These are phyloP conservation scores for Lycocerus yunnanus DNA, from an alignment of 2,888 invertebrate species.

Conservation along the genomic window DNA sequence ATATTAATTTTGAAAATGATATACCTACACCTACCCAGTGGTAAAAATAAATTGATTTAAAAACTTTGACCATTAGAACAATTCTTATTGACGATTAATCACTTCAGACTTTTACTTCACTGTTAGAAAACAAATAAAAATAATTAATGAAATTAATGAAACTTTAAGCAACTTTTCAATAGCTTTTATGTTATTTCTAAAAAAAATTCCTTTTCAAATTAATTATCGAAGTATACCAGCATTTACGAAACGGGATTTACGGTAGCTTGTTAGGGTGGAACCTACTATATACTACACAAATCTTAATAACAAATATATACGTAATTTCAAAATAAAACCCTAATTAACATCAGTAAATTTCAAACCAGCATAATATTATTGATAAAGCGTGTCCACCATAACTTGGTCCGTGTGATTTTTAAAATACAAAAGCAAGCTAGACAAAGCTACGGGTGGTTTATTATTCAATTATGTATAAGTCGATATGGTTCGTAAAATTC, in stretches of 20 bases:
- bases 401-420: not conserved
- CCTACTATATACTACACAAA: constrained; percentile 2
- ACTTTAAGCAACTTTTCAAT: constrained; percentile 14
- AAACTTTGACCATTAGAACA: constrained; percentile 24
- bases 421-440: not conserved
- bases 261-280: not conserved
- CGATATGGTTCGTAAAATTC: constrained; percentile 1
- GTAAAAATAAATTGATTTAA: constrained; percentile 1
- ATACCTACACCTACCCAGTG: not conserved
- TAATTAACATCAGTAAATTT: constrained; percentile 6
- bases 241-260: not conserved
- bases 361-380: constrained; percentile 13
- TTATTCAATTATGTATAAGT: constrained; percentile 1
- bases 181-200: not conserved
- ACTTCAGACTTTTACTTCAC: constrained; percentile 9
- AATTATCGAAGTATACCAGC: not conserved
- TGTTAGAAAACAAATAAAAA: constrained; percentile 6
- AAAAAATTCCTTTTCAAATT: not conserved
- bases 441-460: not conserved
- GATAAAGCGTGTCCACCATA: constrained; percentile 10
- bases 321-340: not conserved
- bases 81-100: constrained; percentile 22
- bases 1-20: not conserved
- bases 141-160: constrained; percentile 14
- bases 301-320: constrained; percentile 1